Base-by-base conservation (phyloP, 2,113 vertebrate genomes). In the Neodontobutis hainanensis region DNA sequence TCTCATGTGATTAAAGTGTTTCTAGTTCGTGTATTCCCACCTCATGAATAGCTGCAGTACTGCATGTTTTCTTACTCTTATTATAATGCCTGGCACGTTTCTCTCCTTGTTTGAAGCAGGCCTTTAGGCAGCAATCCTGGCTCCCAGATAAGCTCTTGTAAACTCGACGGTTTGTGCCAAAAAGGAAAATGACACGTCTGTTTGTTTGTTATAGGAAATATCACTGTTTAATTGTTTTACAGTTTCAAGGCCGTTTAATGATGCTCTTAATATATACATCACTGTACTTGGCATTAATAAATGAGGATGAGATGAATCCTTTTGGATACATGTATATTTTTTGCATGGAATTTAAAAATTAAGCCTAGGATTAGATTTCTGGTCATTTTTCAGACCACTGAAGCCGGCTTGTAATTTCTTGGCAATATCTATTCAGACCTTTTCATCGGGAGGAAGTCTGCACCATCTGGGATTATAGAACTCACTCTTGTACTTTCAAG, bases 381-480 rank as follows among this genome's bases (percentile, higher is more conserved):
- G n/a, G 49, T 65, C 10, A 71, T 69, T 77, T 80, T 68, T 57
- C 65, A 60, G 44, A 19, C 57, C 4, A 1, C 52, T 65, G 53
- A 68, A 38, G 42, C 52, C 36, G 55, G 58, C 5, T 48, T 32
- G 55, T 57, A 42, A 55, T 42, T 38, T 66, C 16, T 68, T 82
- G 34, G n/a, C 58, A 72, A 42, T 78, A 82, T 75, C 14, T 7
- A 52, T 7, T 55, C 56, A 63, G 2, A 71, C 42, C 5, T 5
- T 67, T 59, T 73, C 27, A 6, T 35, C 70, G 42, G 43, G 50
- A 49, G 55, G 61, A 71, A 69, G 69, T 63, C 8, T 61, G 47
- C 71, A 72, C 34, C 58, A 19, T 40, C 5, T 27, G 5, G 62
- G 51, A 68, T 82, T 70, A 68, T 34, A 48, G 53, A 61, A 78